Evolutionary conservation across 2,797 vertebrate genomes (phyloP), one percentile per base, ranked within the genome.

Genomic region (Astyanax mexicanus): DNA sequence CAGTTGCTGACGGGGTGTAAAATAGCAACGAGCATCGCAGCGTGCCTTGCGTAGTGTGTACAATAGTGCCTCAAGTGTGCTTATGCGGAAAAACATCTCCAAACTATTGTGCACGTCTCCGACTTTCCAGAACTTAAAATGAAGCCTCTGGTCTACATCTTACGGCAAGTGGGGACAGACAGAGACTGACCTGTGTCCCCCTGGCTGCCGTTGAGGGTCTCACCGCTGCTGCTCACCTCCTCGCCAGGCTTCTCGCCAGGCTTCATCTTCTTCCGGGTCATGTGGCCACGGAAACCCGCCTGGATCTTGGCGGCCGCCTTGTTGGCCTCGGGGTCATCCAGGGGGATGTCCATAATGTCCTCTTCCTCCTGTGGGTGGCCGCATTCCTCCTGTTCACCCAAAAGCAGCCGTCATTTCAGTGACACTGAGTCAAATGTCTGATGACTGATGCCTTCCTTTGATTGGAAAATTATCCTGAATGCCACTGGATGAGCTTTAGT

Each of bases 231-330:
- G 92, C 95, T 96, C 82, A 96, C 91, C 87, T 96, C 96, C 90
- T 96, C 96, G 12, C 94, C 87, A 0, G 95, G 92, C 86, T 98
- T 97, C 88, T 95, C 96, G 67, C 95, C 95, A 9, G 93, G 92
- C 91, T 99, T 99, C 91, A 99, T 96, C 97, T 99, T 99, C 97
- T 99, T 99, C 81, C 97, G 91, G 80, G 98, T 98, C 98, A 99
- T 99, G 88, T 99, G 97, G 78, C 98, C 98, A 9, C 98, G 96
- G 88, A 99, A 99, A 84, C 98, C 97, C 1, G 97, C 98, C 90
- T 99, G 98, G 91, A 99, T 99, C 91, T 98, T 99, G 89, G 97
- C 96, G 0, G 98, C 97, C 0, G 98, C 98, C 27, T 97, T 96
- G 75, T 99, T 99, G 86, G 97, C 97, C 64, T 96, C 96, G 0